A percentile compares a stretch with the other conserved stretches of the same genome.
phyloP scores from a whole-genome alignment of 2,113 vertebrate species.

The Hypocryptadius cinnamomeus region DNA sequence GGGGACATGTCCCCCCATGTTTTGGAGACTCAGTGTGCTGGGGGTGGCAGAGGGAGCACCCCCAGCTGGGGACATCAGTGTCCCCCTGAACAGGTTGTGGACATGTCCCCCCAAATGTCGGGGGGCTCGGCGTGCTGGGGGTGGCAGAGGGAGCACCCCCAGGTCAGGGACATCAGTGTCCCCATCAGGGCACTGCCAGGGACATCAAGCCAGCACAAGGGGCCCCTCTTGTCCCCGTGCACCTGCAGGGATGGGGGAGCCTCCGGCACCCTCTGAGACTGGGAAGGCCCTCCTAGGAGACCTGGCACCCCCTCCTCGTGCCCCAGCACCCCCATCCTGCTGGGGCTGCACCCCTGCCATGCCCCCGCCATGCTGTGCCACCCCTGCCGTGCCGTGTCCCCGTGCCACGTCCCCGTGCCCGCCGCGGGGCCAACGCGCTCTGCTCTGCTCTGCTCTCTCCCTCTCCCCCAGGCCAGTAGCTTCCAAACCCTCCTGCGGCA shows the following conservation, averaged over 20 bases:
- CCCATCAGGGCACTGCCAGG: neutral
- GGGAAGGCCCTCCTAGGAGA: neutral
- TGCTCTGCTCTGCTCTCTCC: constrained; percentile 77
- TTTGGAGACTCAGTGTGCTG: neutral
- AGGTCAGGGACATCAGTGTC: neutral
- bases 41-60: neutral
- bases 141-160: neutral
- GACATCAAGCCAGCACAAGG: neutral
- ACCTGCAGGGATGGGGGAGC: neutral
- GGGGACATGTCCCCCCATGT: accelerated
- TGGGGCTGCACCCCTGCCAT: neutral
- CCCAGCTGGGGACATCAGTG: neutral
- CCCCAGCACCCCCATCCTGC: neutral
- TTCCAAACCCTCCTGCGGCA: constrained; percentile 94
- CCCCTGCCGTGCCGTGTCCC: neutral
- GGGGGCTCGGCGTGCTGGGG: accelerated
- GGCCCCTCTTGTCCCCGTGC: neutral
- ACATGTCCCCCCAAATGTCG: accelerated
- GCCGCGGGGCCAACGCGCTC: neutral
- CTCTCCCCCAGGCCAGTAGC: constrained; percentile 95
- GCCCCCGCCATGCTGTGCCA: neutral
- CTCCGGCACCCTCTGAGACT: neutral
- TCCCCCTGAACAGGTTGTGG: neutral
- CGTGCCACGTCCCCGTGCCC: neutral
- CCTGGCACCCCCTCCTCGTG: neutral